A percentile compares a stretch with the other conserved stretches of the same genome.
Conservation (phyloP, 2,888 invertebrate genomes). For the Microctonus hyperodae region DNA sequence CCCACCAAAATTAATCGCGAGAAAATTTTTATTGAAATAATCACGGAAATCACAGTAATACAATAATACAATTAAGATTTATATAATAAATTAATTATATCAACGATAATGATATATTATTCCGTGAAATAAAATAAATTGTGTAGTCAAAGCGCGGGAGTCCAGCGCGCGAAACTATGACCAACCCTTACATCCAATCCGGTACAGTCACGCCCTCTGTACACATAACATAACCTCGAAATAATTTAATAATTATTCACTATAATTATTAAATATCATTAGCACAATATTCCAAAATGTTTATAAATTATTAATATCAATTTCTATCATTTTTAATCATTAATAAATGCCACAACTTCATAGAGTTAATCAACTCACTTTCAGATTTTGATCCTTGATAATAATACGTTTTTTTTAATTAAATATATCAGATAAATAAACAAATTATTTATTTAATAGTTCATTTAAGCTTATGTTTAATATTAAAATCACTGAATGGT, state of each 20-base stretch:
- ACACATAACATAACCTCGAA: constrained; percentile 57
- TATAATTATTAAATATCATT: constrained; percentile 6
- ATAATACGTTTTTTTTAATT: constrained; percentile 15
- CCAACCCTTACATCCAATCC: constrained; percentile 56
- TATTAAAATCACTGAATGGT: constrained; percentile 1
- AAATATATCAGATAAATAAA: background rate
- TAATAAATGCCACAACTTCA: constrained; percentile 11
- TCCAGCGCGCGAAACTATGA: constrained; percentile 59
- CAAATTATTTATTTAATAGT: constrained; percentile 4
- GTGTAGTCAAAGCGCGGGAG: constrained; percentile 56
- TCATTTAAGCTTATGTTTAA: background rate
- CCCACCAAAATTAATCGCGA: constrained; percentile 3
- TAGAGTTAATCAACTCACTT: background rate
- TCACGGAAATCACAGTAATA: background rate
- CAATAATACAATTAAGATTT: background rate
- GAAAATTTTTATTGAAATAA: constrained; percentile 13
- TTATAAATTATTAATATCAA: background rate
- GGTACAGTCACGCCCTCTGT: constrained; percentile 59
- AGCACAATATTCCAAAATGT: background rate
- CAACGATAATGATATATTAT: constrained; percentile 27
- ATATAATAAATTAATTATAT: constrained; percentile 7
- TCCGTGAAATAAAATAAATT: constrained; percentile 42
- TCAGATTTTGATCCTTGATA: background rate
- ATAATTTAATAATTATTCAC: constrained; percentile 16
- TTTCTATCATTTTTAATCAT: background rate